phyloP scores from a whole-genome alignment of 2,797 vertebrate species.

The Miichthys miiuy region DNA sequence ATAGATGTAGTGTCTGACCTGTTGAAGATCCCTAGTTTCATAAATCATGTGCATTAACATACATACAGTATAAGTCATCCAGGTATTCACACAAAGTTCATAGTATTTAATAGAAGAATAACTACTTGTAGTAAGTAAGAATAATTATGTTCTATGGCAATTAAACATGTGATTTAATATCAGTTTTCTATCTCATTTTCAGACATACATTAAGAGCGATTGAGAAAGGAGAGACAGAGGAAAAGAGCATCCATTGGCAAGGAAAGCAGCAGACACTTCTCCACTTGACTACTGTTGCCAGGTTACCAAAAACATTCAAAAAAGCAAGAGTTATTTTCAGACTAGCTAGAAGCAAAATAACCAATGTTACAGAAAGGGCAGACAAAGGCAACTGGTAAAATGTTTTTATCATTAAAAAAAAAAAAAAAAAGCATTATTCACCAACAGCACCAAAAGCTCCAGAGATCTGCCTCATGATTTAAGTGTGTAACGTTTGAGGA shows the following conservation, averaged over 20 bases:
- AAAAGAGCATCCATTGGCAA: conserved; percentile 60
- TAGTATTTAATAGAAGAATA: neutral
- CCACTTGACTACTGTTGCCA: conserved; percentile 74
- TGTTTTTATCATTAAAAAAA: neutral
- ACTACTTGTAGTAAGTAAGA: neutral
- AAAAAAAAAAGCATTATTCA: neutral
- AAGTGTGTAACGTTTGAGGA: neutral
- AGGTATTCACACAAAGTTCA: neutral
- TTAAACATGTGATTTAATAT: conserved; percentile 16
- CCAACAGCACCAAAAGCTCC: neutral
- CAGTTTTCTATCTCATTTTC: neutral
- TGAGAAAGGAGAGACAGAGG: conserved; percentile 34
- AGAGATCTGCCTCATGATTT: conserved; percentile 6
- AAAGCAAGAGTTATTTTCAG: conserved; percentile 73
- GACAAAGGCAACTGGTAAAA: conserved; percentile 47
- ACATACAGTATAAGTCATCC: neutral
- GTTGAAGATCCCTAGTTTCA: neutral
- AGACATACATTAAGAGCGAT: conserved; percentile 31
- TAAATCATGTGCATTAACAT: neutral
- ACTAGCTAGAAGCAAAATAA: conserved; percentile 57
- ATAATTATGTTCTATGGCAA: neutral
- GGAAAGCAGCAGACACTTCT: conserved; percentile 62
- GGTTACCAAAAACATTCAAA: conserved; percentile 73
- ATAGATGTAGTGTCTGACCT: neutral
- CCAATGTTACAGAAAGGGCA: conserved; percentile 46